Percentiles rank a stretch among this genome's conserved stretches.
These are phyloP conservation scores for Forbesichthys papilliferus DNA, from an alignment of 2,113 vertebrate species.

Conservation along the genomic window DNA sequence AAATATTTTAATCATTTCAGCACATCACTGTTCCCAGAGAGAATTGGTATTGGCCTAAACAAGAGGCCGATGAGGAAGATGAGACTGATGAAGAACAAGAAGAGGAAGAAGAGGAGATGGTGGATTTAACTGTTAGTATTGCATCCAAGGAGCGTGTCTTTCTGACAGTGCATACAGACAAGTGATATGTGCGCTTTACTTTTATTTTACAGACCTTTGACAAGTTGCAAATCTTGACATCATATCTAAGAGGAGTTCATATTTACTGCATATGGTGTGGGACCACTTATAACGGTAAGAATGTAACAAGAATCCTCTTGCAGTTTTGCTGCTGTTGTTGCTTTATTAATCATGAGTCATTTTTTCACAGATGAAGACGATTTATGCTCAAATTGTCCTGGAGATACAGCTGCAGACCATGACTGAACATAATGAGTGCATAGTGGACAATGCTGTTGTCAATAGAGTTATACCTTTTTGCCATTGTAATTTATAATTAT, in stretches of 20 bases:
- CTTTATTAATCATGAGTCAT: background rate
- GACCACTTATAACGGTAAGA: conserved; percentile 89
- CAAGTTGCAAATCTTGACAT: conserved; percentile 87
- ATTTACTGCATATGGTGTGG: conserved; percentile 97
- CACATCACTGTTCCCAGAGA: conserved; percentile 82
- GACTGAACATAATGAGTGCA: conserved; percentile 57
- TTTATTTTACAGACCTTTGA: conserved; percentile 79
- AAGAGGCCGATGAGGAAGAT: conserved; percentile 73
- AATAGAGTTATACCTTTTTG: conserved; percentile 2
- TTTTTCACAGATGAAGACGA: conserved; percentile 84
- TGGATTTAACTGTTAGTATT: conserved; percentile 81
- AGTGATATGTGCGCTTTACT: background rate
- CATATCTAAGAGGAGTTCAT: conserved; percentile 87
- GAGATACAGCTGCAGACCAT: conserved; percentile 87
- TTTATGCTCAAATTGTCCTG: conserved; percentile 87
- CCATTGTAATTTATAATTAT: background rate
- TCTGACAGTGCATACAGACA: background rate
- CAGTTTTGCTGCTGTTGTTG: background rate
- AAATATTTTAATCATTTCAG: conserved; percentile 63
- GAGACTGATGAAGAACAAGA: conserved; percentile 69
- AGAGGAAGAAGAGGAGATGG: conserved; percentile 55
- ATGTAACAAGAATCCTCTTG: background rate
- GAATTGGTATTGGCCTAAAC: conserved; percentile 89
- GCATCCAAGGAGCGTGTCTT: background rate
- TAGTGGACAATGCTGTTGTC: background rate